These are phyloP conservation scores for Ectropis crepuscularia DNA, from an alignment of 2,888 invertebrate genomes.

Conservation along the genomic window DNA sequence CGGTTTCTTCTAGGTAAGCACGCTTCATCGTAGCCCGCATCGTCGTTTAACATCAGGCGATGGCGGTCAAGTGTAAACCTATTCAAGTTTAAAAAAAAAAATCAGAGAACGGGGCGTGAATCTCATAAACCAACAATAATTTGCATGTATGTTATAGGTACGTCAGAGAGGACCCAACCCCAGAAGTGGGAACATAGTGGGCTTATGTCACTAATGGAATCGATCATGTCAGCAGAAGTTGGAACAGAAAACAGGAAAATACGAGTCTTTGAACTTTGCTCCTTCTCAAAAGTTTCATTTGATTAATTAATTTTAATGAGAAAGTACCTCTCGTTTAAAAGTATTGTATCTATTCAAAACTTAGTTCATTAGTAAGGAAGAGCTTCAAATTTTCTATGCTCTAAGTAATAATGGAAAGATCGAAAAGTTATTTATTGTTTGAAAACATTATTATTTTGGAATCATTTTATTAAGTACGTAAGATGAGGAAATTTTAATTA, in stretches of 20 bases:
- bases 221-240: not conserved
- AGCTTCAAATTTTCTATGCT: slow-evolving; percentile 9
- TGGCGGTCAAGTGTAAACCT: too few species aligned
- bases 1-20: too few species aligned
- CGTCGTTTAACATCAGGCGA: too few species aligned
- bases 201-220: not conserved
- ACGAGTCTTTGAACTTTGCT: not conserved
- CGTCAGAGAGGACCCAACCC: too few species aligned
- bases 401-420: slow-evolving; percentile 14
- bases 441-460: slow-evolving; percentile 6
- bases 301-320: slow-evolving; percentile 22
- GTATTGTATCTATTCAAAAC: slow-evolving; percentile 14
- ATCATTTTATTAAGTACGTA: not conserved
- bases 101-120: too few species aligned
- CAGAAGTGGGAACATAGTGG: too few species aligned
- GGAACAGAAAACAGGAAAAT: slow-evolving; percentile 1
- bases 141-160: too few species aligned
- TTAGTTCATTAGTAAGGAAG: slow-evolving; percentile 19
- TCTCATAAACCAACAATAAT: too few species aligned
- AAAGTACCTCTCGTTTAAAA: slow-evolving; percentile 10
- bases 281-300: slow-evolving; percentile 9
- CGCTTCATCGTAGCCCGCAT: too few species aligned
- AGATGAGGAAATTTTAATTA: slow-evolving; percentile 1
- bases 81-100: too few species aligned
- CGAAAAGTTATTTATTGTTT: slow-evolving; percentile 9